Base-by-base conservation (phyloP, 1,140 invertebrate species). In the Drosophila navojoa region DNA sequence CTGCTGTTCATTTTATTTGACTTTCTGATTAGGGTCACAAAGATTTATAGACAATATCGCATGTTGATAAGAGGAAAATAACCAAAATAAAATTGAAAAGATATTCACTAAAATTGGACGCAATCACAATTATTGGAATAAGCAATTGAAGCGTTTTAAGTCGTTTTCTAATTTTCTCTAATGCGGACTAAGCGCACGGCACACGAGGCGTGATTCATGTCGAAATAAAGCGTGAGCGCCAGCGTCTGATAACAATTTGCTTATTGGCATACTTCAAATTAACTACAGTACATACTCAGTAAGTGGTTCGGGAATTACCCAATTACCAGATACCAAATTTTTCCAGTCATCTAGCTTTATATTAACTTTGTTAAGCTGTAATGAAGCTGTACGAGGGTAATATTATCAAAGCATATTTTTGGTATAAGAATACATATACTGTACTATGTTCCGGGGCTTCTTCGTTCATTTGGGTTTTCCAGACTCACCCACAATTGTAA, bases 41-140 rank as follows among this genome's bases (percentile, higher is more conserved):
- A 9, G n/a, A 45, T 54, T 66, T 52, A 40, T 9, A 10, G 63
- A 72, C 68, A 72, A 47, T 68, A 72, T 68, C 70, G 32, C 32
- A 35, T 9, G 27, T 25, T 52, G 63, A 72, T 72, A 72, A 72
- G 45, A 9, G 50, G 19, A 59, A 62, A 69, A 69, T 13, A 49
- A 49, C 44, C 54, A 5, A 32, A 32, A 32, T 3, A 32, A 32
- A 0, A 9, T 9, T 7, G 10, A 9, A 15, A 54, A 9, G 29
- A n/a, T 32, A 52, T 27, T 52, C 49, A 15, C 27, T 7, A 6
- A 52, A 69, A 62, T 45, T 47, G 67, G 44, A 32, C 11, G 11
- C 57, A 47, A 63, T 47, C 47, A 54, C 29, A 53, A 68, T 61
- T 61, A 73, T 61, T 73, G 29, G 69, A 73, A 61, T 73, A 13